Evolutionary conservation across 2,888 invertebrate species (phyloP).

Genomic region (Heliconius hortense): DNA sequence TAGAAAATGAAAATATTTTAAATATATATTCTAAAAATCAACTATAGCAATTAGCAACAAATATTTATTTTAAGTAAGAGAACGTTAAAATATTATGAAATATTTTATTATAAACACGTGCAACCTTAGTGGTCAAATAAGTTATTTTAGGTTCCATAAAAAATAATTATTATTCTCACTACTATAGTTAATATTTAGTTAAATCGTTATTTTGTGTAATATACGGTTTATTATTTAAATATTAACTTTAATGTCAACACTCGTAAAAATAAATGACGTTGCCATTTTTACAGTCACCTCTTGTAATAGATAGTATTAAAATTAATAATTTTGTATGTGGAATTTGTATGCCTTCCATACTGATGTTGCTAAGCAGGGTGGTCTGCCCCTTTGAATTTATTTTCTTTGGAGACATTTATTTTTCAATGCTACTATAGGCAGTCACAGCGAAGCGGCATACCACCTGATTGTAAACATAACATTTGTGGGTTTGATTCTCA

Average conservation of each 20-base stretch:
- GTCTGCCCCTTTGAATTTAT: not conserved
- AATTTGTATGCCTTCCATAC: not conserved
- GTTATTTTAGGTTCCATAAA: conserved; percentile 6
- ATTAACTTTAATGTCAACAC: conserved; percentile 10
- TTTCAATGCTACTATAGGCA: not conserved
- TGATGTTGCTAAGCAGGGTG: conserved; percentile 16
- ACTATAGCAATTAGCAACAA: not conserved
- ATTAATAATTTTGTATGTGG: conserved; percentile 18
- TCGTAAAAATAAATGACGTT: conserved; percentile 8
- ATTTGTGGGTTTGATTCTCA: too few species aligned
- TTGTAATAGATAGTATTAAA: conserved; percentile 16
- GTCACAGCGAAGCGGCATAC: not conserved
- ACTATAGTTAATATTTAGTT: not conserved
- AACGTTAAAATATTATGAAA: not conserved
- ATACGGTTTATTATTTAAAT: conserved; percentile 10
- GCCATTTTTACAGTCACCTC: conserved; percentile 16
- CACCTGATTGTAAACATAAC: not conserved
- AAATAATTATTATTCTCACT: conserved; percentile 4
- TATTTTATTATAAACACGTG: conserved; percentile 2
- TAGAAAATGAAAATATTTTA: too few species aligned
- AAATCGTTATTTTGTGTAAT: not conserved
- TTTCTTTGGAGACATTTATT: not conserved
- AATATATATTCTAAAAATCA: not conserved
- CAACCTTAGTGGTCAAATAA: not conserved
- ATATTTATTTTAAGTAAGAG: not conserved